phyloP scores from a whole-genome alignment of 1,140 invertebrate genomes.

The Bathynomus jamesi region DNA sequence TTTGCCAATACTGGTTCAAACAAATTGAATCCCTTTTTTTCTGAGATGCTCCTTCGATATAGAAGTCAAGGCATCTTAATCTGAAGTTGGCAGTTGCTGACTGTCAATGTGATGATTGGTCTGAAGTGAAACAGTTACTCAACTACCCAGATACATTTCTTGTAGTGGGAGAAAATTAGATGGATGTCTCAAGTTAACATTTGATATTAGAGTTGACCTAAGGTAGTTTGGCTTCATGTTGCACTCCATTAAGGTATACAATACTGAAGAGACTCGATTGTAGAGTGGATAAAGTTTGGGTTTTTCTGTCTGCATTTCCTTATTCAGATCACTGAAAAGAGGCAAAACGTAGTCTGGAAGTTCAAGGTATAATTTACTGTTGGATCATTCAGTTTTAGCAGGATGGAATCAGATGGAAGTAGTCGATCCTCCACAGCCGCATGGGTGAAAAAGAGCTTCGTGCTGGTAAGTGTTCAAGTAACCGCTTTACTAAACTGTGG shows the following conservation, averaged over 20 bases:
- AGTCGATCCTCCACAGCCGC: not conserved
- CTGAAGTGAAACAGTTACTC: not conserved
- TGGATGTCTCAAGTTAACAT: not conserved
- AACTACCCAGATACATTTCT: not conserved
- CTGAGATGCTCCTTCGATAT: not conserved
- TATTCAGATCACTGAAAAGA: not conserved
- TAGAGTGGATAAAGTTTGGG: not conserved
- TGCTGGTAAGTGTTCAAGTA: not conserved
- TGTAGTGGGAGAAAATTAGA: not conserved
- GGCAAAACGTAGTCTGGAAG: not conserved
- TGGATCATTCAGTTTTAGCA: not conserved
- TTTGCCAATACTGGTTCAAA: slow-evolving; percentile 7
- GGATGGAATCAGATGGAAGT: not conserved
- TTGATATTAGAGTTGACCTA: not conserved
- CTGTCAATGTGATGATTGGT: not conserved
- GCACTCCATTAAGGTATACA: not conserved
- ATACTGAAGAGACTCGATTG: not conserved
- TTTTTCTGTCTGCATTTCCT: no score
- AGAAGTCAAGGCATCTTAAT: not conserved
- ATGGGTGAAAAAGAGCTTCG: no score
- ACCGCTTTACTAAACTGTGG: not conserved
- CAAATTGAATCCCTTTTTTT: slow-evolving; percentile 7
- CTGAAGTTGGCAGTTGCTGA: not conserved
- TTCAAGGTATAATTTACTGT: not conserved
- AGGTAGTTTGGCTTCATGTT: not conserved